Evolutionary conservation across 2,113 vertebrate genomes (phyloP).

Genomic region (Ophthalmolycus amberensis): DNA sequence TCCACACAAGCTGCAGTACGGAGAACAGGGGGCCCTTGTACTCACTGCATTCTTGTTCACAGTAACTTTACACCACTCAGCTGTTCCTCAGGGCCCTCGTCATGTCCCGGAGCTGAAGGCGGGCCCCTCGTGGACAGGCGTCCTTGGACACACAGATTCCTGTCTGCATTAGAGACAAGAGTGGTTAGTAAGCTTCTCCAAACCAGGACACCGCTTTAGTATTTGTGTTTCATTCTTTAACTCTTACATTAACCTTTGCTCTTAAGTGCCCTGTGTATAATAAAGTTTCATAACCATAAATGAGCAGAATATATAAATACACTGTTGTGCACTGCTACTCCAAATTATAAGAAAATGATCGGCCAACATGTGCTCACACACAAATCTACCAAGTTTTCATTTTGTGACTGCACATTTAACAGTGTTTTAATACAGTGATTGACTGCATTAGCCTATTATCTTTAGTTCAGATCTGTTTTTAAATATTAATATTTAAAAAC

Average conservation of each 20-base stretch:
- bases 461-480: background rate
- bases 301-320: background rate
- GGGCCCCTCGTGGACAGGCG: constrained; percentile 20
- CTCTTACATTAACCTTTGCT: background rate
- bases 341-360: background rate
- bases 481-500: background rate
- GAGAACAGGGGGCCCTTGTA: constrained; percentile 73
- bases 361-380: background rate
- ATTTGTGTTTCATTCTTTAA: background rate
- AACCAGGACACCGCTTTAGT: background rate
- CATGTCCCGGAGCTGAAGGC: constrained; percentile 43
- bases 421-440: background rate
- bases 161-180: constrained; percentile 30
- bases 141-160: constrained; percentile 50
- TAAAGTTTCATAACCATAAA: background rate
- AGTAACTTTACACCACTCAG: constrained; percentile 79
- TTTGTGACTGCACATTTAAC: background rate
- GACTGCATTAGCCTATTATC: background rate
- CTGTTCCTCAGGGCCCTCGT: constrained; percentile 65
- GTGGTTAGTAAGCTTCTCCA: background rate
- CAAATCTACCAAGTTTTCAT: background rate
- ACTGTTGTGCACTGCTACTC: background rate
- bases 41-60: constrained; percentile 63
- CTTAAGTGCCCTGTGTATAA: background rate
- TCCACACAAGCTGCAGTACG: constrained; percentile 11